Evolutionary conservation across 2,888 invertebrate species (phyloP).

Genomic region (Leptogaster cylindrica): DNA sequence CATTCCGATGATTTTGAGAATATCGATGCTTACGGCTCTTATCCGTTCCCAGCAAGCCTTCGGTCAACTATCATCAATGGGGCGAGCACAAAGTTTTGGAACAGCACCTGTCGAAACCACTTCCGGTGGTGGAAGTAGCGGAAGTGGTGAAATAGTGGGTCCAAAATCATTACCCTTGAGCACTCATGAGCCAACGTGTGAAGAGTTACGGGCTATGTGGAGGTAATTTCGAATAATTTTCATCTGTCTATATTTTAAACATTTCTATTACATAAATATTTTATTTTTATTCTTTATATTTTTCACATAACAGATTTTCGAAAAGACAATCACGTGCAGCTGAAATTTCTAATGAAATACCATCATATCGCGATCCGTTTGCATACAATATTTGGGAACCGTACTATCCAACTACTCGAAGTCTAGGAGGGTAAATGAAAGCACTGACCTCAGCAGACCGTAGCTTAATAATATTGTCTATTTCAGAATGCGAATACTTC

Average conservation of each 20-base stretch:
- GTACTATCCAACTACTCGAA: constrained; percentile 64
- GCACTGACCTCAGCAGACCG: no score
- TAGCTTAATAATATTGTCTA: no score
- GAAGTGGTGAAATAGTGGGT: constrained; percentile 55
- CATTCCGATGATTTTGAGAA: background rate
- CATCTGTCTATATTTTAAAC: background rate
- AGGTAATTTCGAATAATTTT: no score
- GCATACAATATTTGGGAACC: constrained; percentile 83
- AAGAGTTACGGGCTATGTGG: constrained; percentile 90
- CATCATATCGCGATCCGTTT: constrained; percentile 81
- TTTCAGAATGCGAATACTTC: constrained; percentile 59
- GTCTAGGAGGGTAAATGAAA: constrained; percentile 66
- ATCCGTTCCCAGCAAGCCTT: background rate
- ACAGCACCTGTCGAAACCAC: constrained; percentile 29
- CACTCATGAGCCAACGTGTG: constrained; percentile 77
- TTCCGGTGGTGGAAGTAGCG: constrained; percentile 14
- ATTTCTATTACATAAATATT: background rate
- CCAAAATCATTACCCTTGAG: constrained; percentile 56
- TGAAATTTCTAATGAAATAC: constrained; percentile 86
- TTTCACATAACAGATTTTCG: constrained; percentile 67
- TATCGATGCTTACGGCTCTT: background rate
- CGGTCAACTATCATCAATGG: constrained; percentile 36
- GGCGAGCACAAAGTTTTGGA: constrained; percentile 25
- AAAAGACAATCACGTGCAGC: constrained; percentile 86
- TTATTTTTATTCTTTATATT: constrained; percentile 1